phyloP scores from a whole-genome alignment of 2,888 invertebrate species.

The Cyclophora punctaria region DNA sequence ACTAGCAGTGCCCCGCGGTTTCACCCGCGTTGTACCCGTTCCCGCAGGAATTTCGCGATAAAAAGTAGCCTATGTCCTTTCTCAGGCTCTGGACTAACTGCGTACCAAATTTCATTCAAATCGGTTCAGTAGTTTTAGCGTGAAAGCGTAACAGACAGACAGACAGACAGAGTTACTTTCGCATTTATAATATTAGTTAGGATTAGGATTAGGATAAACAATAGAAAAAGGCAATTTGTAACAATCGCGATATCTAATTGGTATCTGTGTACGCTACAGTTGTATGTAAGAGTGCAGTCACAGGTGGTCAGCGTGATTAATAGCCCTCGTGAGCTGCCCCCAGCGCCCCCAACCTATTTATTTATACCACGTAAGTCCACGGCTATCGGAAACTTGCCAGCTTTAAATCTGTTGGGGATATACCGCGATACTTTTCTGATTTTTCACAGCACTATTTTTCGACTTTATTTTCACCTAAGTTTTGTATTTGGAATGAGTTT shows the following conservation, averaged over 20 bases:
- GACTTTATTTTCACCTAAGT: too few relatives aligned
- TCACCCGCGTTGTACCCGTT: too few relatives aligned
- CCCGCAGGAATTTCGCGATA: too few relatives aligned
- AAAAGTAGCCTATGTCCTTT: too few relatives aligned
- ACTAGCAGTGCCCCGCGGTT: too few relatives aligned
- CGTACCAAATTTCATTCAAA: too few relatives aligned
- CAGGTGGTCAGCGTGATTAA: conserved; percentile 63
- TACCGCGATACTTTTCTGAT: conserved; percentile 24
- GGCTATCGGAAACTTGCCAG: conserved; percentile 35
- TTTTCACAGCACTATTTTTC: conserved; percentile 3
- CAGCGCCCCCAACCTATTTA: conserved; percentile 46
- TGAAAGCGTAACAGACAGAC: too few relatives aligned
- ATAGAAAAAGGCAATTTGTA: neutral
- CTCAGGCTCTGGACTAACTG: too few relatives aligned
- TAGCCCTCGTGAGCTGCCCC: conserved; percentile 43
- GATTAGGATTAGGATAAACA: too few relatives aligned
- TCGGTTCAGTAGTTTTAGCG: too few relatives aligned
- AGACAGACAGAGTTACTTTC: too few relatives aligned
- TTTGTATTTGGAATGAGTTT: neutral
- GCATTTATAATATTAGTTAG: too few relatives aligned
- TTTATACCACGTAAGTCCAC: conserved; percentile 40
- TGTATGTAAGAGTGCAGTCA: conserved; percentile 43
- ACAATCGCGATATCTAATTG: conserved; percentile 22
- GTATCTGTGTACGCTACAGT: conserved; percentile 25
- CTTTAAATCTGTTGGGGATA: conserved; percentile 31